Evolutionary conservation across 1,140 invertebrate genomes (phyloP).

Genomic region (Heliothis subflexa): DNA sequence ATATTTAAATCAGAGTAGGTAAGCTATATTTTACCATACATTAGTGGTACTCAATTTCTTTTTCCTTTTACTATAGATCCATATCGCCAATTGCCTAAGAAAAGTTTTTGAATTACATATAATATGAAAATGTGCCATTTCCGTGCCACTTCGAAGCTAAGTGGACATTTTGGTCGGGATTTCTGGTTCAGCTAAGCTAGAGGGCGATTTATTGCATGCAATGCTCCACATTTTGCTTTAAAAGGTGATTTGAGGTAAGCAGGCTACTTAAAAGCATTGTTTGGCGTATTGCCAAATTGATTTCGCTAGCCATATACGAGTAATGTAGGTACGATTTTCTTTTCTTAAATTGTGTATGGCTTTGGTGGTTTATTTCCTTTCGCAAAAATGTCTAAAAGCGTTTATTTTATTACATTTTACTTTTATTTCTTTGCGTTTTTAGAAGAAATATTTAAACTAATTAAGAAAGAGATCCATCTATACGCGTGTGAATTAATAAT

Average conservation of each 20-base stretch:
- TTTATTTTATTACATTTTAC: not conserved
- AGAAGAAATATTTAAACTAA: not conserved
- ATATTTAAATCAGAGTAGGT: too few species aligned
- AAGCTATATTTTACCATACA: too few species aligned
- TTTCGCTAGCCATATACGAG: too few species aligned
- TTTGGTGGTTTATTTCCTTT: too few species aligned
- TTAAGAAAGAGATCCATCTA: too few species aligned
- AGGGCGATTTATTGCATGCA: not conserved
- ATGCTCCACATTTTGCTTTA: not conserved
- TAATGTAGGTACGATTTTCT: too few species aligned
- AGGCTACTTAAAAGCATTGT: not conserved
- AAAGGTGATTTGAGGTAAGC: not conserved
- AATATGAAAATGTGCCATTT: slow-evolving; percentile 3
- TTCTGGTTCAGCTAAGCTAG: not conserved
- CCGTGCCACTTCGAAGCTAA: not conserved
- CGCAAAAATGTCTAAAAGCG: too few species aligned
- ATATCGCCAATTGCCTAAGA: slow-evolving; percentile 1
- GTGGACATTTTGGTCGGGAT: not conserved
- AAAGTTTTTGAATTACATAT: not conserved
- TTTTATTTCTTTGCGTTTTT: not conserved
- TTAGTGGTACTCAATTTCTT: too few species aligned
- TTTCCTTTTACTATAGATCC: not conserved
- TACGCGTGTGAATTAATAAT: not conserved
- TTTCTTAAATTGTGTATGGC: too few species aligned
- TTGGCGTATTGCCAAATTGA: too few species aligned